Evolutionary conservation across 2,797 vertebrate genomes (phyloP).

Genomic region (Micrastur ruficollis): DNA sequence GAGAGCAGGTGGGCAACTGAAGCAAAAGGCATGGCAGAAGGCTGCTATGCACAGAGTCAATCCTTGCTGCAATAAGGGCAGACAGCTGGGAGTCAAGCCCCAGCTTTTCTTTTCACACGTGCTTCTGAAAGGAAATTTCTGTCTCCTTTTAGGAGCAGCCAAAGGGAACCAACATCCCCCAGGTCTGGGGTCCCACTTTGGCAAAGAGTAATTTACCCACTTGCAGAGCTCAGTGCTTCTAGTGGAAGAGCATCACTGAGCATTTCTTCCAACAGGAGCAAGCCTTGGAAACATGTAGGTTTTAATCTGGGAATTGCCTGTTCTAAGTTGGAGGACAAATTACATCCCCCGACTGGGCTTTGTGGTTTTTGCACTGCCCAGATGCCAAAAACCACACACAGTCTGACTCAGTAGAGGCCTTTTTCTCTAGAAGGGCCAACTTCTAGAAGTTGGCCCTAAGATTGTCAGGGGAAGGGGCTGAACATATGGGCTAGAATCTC

Average conservation of each 20-base stretch:
- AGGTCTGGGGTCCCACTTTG: background rate
- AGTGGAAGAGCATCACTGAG: background rate
- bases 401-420: background rate
- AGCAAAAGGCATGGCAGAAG: background rate
- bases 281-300: background rate
- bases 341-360: background rate
- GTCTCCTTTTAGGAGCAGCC: background rate
- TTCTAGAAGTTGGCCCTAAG: background rate
- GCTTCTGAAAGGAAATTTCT: background rate
- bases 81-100: background rate
- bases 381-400: background rate
- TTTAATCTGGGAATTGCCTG: background rate
- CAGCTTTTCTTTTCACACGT: background rate
- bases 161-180: background rate
- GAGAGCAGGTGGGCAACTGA: background rate
- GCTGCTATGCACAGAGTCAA: rapidly evolving
- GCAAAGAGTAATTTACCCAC: background rate
- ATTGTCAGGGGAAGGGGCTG: background rate
- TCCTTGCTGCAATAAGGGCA: background rate
- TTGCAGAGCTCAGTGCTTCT: background rate
- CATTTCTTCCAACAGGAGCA: background rate
- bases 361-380: background rate
- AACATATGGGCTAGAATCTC: background rate
- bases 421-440: background rate
- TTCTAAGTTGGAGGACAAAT: background rate